Base-by-base conservation (phyloP, 2,888 invertebrate species). In the Eumerus sabulonum region DNA sequence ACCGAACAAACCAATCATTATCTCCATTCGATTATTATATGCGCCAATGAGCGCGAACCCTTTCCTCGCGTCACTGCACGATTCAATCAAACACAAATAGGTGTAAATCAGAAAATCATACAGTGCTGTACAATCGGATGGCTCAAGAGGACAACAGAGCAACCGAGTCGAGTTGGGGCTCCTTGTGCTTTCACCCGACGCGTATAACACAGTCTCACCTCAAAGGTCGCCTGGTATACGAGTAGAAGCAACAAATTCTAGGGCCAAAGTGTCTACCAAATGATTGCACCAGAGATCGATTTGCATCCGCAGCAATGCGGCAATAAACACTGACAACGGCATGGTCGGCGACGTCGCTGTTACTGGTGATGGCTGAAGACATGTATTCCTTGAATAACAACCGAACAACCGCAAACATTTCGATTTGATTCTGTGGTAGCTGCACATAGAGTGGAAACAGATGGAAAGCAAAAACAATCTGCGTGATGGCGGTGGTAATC, bases 51-150 rank as follows among this genome's bases (percentile, higher is more conserved):
- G 59, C n/a, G 40, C 63, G 45, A 17, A 54, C 67, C 68, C 50
- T 64, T 74, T 79, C 7, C 27, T 57, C 60, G 50, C 54, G 50
- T 53, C 64, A 44, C 50, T 64, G 68, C 79, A 79, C 79, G 79
- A 79, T 74, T 79, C 79, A 79, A 79, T 79, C 79, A 79, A n/a
- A 79, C 74, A 79, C 79, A 79, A 79, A 79, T 74, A 79, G 79
- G 79, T 79, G 79, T 70, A 79, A 79, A 79, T 79, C 79, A 59
- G 74, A 79, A 74, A 79, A 79, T 79, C 79, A 79, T 70, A 79
- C 74, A 70, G 59, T 54, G 59, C 62, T 70, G 62, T 48, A 56
- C 57, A n/a, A 27, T n/a, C 40, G 56, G 40, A 42, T 7, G 14
- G 67, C 56, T 70, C 51, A 66, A 48, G n/a, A 27, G 27, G 27